Conservation (phyloP, 2,888 invertebrate genomes). For the Branchellion lobata region DNA sequence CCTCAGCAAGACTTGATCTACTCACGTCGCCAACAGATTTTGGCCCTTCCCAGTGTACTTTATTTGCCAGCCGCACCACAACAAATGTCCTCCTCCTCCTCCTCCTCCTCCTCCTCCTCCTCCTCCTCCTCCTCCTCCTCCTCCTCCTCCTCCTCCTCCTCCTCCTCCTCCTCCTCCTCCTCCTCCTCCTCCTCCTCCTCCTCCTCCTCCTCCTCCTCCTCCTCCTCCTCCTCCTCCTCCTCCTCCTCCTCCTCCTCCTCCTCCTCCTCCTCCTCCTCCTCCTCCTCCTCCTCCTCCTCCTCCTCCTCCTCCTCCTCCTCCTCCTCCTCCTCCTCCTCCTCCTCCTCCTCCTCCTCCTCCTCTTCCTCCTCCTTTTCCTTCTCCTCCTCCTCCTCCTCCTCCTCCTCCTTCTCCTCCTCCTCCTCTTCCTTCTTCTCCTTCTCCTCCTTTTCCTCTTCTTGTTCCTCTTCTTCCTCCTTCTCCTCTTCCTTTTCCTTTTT, state of each 20-base stretch:
- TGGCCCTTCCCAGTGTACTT: neutral
- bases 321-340: too few relatives aligned
- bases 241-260: slow-evolving; percentile 1
- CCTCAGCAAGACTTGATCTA: too few relatives aligned
- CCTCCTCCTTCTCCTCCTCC: too few relatives aligned
- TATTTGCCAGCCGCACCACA: neutral
- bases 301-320: neutral
- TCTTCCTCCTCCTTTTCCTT: too few relatives aligned
- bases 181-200: slow-evolving; percentile 10
- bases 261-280: neutral
- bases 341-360: too few relatives aligned
- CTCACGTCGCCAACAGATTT: neutral
- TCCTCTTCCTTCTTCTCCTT: neutral
- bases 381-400: too few relatives aligned
- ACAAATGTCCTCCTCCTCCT: neutral
- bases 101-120: slow-evolving; percentile 28
- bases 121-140: slow-evolving; percentile 27
- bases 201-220: neutral
- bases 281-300: neutral
- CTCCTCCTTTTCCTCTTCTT: too few relatives aligned
- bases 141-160: slow-evolving; percentile 28
- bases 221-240: neutral
- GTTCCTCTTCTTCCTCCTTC: neutral
- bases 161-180: slow-evolving; percentile 31
- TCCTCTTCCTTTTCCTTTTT: neutral